Percentiles rank a stretch among this genome's conserved stretches.
Evolutionary conservation across 2,888 invertebrate genomes (phyloP).

Genomic region (Drosophila acutilabella): DNA sequence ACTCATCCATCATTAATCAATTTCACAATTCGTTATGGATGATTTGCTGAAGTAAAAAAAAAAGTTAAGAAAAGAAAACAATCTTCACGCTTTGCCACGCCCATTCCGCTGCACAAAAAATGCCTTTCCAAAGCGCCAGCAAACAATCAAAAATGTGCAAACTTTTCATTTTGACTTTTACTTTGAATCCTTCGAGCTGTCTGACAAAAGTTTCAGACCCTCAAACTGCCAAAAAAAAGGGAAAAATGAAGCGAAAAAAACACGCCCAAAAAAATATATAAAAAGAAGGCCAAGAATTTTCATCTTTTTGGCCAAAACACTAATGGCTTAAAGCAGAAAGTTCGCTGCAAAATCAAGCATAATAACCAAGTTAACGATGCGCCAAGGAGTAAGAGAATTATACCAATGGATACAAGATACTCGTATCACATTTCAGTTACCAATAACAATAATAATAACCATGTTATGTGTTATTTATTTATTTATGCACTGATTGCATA

Average conservation of each 20-base stretch:
- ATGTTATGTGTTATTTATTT: conserved; percentile 11
- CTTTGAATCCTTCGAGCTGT: conserved; percentile 32
- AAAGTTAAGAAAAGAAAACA: conserved; percentile 32
- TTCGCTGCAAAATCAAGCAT: conserved; percentile 18
- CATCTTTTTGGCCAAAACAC: conserved; percentile 22
- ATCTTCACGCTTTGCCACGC: conserved; percentile 39
- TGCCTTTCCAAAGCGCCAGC: conserved; percentile 27
- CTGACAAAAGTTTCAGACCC: conserved; percentile 30
- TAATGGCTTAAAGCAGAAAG: conserved; percentile 15
- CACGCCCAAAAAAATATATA: too few species aligned
- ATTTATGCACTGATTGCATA: conserved; percentile 41
- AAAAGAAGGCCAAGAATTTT: conserved; percentile 11
- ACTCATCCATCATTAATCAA: conserved; percentile 57
- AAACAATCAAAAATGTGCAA: conserved; percentile 53
- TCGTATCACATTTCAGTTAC: conserved; percentile 10
- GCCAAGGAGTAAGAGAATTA: conserved; percentile 9
- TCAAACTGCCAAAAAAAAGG: conserved; percentile 9
- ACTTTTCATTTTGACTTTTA: conserved; percentile 53
- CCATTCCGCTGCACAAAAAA: conserved; percentile 1
- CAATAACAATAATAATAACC: conserved; percentile 2
- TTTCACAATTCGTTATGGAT: conserved; percentile 59
- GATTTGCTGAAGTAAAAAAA: conserved; percentile 44
- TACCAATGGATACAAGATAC: conserved; percentile 6
- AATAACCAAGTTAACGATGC: conserved; percentile 36
- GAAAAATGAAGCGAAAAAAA: too few species aligned